phyloP scores from a whole-genome alignment of 1,140 invertebrate genomes.

The Zaprionus ghesquierei region DNA sequence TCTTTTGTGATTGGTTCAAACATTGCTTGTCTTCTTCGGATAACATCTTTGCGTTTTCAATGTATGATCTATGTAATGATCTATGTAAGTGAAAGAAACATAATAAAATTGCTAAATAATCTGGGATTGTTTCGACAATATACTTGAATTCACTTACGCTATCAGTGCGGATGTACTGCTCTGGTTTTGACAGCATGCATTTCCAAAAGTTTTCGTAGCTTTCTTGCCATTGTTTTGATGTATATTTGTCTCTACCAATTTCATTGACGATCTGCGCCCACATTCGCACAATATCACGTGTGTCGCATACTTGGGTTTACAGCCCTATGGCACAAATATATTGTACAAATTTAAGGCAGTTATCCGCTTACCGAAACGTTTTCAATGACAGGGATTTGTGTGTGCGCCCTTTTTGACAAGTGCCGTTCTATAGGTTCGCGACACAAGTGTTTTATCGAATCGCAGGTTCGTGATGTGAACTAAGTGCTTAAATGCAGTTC shows the following conservation, averaged over 20 bases:
- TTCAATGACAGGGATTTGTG: not conserved
- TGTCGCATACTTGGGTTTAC: not conserved
- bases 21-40: not conserved
- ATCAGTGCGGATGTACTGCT: slow-evolving; percentile 3
- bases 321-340: not conserved
- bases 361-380: not conserved
- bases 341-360: not conserved
- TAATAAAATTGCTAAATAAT: not conserved
- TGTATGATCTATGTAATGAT: not conserved
- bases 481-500: no score
- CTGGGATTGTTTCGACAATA: not conserved
- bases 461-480: no score
- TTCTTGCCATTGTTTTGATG: slow-evolving; percentile 11
- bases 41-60: not conserved
- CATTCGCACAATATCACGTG: slow-evolving; percentile 10
- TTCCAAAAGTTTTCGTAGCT: slow-evolving; percentile 3
- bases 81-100: not conserved
- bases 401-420: not conserved
- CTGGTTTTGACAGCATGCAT: not conserved
- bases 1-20: not conserved
- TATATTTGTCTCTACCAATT: slow-evolving; percentile 7
- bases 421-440: slow-evolving; percentile 25
- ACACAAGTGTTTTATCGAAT: no score
- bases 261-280: slow-evolving; percentile 19
- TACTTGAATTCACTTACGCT: slow-evolving; percentile 13